Evolutionary conservation across 2,888 invertebrate species (phyloP).

Genomic region (Eupithecia centaureata): DNA sequence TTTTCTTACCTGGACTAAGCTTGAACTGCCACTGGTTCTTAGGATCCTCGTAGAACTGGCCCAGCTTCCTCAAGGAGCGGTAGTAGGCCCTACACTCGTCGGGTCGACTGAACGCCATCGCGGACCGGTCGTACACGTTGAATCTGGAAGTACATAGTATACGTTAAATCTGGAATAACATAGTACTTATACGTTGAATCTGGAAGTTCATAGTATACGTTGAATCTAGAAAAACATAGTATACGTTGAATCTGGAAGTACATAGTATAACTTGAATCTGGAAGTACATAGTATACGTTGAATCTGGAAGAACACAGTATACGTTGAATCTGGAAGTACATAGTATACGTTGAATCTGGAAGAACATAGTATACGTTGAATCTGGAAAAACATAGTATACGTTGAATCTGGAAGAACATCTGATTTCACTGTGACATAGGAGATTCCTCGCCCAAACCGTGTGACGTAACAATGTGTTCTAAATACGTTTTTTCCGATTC

Average conservation of each 20-base stretch:
- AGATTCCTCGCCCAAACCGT: too few relatives aligned
- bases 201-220: slow-evolving; percentile 17
- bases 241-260: slow-evolving; percentile 12
- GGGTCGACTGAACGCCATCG: slow-evolving; percentile 78
- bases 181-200: slow-evolving; percentile 18
- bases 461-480: too few relatives aligned
- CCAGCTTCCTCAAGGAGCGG: slow-evolving; percentile 80
- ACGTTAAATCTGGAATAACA: background rate
- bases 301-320: slow-evolving; percentile 14
- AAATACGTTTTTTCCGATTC: too few relatives aligned
- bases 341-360: slow-evolving; percentile 15
- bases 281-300: too few relatives aligned
- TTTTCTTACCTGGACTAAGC: slow-evolving; percentile 82
- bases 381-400: slow-evolving; percentile 13
- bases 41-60: slow-evolving; percentile 78
- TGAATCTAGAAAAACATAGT: background rate
- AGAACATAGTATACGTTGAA: slow-evolving; percentile 14
- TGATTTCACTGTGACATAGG: too few relatives aligned
- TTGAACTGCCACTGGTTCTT: slow-evolving; percentile 84
- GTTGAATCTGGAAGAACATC: background rate
- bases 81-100: slow-evolving; percentile 85
- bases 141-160: too few relatives aligned
- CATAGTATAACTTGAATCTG: too few relatives aligned
- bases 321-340: background rate
- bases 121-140: slow-evolving; percentile 89